A percentile compares a stretch with the other conserved stretches of the same genome.
Evolutionary conservation across 2,113 vertebrate genomes (phyloP).

Genomic region (Macrotus californicus): DNA sequence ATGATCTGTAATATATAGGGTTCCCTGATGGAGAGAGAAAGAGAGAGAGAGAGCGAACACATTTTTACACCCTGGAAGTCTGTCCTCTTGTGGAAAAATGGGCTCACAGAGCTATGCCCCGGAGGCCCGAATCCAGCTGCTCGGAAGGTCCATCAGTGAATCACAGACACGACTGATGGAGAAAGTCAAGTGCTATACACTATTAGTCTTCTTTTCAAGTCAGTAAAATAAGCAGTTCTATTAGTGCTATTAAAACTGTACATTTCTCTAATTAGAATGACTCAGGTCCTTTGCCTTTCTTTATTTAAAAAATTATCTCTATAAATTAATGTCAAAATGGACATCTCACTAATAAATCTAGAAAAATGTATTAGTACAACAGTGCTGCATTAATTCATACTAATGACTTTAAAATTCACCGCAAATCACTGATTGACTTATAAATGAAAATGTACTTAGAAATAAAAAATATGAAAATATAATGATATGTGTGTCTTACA

Average conservation of each 20-base stretch:
- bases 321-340: constrained; percentile 23
- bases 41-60: neutral
- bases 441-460: neutral
- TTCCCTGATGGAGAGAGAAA: neutral
- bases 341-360: constrained; percentile 21
- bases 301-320: neutral
- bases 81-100: neutral
- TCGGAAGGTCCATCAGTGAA: neutral
- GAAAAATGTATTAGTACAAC: neutral
- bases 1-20: neutral
- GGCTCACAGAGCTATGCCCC: neutral
- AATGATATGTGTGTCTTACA: neutral
- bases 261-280: constrained; percentile 43
- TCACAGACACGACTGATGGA: neutral
- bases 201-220: neutral
- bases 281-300: neutral
- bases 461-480: neutral
- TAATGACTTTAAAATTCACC: constrained; percentile 22
- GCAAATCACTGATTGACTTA: neutral
- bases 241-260: constrained; percentile 8
- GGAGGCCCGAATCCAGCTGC: neutral
- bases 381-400: neutral
- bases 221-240: neutral
- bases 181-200: neutral
- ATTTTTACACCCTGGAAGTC: neutral